Conservation (phyloP, 2,797 vertebrate species). For the Paedocypris micromegethes region DNA sequence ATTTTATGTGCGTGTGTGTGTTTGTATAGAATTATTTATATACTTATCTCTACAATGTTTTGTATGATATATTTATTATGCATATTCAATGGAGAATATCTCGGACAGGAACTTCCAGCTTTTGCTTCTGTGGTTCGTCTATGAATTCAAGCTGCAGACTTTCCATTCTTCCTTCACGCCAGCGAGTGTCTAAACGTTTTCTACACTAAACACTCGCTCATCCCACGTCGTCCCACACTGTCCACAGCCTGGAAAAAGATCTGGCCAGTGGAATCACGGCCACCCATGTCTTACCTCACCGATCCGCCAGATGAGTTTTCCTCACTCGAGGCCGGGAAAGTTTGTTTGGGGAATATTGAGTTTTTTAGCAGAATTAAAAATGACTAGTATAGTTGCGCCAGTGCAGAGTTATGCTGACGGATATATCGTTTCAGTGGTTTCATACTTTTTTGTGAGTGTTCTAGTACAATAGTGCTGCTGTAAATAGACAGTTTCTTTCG, state of each 20-base stretch:
- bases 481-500: no score
- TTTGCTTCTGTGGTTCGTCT: constrained; percentile 26
- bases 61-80: no score
- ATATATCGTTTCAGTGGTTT: no score
- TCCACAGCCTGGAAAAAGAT: constrained; percentile 49
- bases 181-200: constrained; percentile 35
- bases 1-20: no score
- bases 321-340: constrained; percentile 41
- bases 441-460: no score
- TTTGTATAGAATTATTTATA: no score
- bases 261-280: constrained; percentile 33
- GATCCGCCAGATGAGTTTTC: constrained; percentile 63
- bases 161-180: constrained; percentile 31
- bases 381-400: no score
- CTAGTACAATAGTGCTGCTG: no score
- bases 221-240: constrained; percentile 41
- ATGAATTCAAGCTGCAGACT: constrained; percentile 30
- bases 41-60: no score
- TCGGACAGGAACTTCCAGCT: not conserved
- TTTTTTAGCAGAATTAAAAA: not conserved
- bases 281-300: constrained; percentile 49
- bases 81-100: no score
- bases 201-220: constrained; percentile 27
- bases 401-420: no score
- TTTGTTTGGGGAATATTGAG: not conserved